Evolutionary conservation across 1,140 invertebrate species (phyloP), one percentile per base, ranked within the genome.

Genomic region (Neodiprion virginianus): DNA sequence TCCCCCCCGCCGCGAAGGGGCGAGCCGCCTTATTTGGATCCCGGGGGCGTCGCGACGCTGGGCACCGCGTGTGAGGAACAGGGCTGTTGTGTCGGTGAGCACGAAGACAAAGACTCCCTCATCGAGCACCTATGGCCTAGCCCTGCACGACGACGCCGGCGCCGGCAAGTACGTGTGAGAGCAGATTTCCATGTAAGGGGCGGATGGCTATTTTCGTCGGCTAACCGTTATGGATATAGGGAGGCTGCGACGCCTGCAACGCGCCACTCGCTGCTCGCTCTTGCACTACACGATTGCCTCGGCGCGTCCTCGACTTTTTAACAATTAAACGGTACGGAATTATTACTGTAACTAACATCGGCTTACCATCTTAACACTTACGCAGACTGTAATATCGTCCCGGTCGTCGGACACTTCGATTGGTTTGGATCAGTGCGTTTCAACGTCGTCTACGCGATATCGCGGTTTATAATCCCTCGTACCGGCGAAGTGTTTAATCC

Each of bases 1-100:
- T 5, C 28, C 28, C 28, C 73, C 72, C 76, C 68, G 47, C 76
- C 77, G 76, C 84, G 81, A 74, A 77, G 75, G 74, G 72, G 75
- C 73, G 78, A 75, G 83, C 82, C 81, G 81, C 86, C 86, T 88
- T 87, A 88, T 88, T 88, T 88, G 86, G 86, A 81, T 85, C 79
- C 82, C 72, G 82, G 83, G 83, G 79, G 84, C 84, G 82, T 86
- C 79, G 72, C 75, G 77, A 70, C 71, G 73, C 71, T 71, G 72
- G 71, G 70, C 23, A 11, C 73, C 75, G 71, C 76, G 75, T 73
- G 72, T 69, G 65, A 40, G 28, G 28, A 40, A 2, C n/a, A 61
- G 53, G 28, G 11, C n/a, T 12, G 14, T 53, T 53, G 53, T 61
- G 53, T 61, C 3, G n/a, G 53, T 61, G 11, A 1, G 53, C n/a